Evolutionary conservation across 2,888 invertebrate genomes (phyloP).

Genomic region (Chromoteleia sp.): DNA sequence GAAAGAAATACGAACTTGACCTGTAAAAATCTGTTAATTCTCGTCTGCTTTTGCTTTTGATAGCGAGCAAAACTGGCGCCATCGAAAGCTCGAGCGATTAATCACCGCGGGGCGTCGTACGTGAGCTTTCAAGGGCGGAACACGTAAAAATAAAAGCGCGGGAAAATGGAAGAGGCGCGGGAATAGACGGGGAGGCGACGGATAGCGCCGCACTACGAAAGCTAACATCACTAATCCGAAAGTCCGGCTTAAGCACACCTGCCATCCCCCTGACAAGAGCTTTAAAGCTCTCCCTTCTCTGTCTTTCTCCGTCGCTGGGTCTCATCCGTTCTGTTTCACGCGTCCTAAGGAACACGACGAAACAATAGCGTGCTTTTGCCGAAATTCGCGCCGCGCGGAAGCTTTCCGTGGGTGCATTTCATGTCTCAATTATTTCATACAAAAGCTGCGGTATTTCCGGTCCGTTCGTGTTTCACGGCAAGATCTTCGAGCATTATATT

Average conservation of each 20-base stretch:
- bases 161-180: conserved; percentile 44
- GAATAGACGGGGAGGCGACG: conserved; percentile 24
- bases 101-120: conserved; percentile 33
- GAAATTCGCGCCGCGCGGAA: conserved; percentile 77
- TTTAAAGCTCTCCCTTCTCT: conserved; percentile 73
- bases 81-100: conserved; percentile 38
- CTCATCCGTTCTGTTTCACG: conserved; percentile 71
- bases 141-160: conserved; percentile 43
- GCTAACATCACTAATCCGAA: conserved; percentile 80
- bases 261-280: conserved; percentile 72
- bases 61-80: conserved; percentile 2
- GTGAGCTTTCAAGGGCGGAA: conserved; percentile 41
- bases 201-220: conserved; percentile 70
- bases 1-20: too few species aligned
- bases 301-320: conserved; percentile 61
- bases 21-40: neutral
- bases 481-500: conserved; percentile 69
- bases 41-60: too few species aligned
- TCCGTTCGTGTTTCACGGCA: conserved; percentile 60
- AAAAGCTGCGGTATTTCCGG: conserved; percentile 76
- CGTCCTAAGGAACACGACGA: conserved; percentile 77
- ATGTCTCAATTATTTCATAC: conserved; percentile 83
- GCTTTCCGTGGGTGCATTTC: conserved; percentile 78
- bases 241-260: conserved; percentile 79
- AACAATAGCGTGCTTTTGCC: conserved; percentile 82